Conservation (phyloP, 1,140 invertebrate genomes). For the Sinonovacula constricta region DNA sequence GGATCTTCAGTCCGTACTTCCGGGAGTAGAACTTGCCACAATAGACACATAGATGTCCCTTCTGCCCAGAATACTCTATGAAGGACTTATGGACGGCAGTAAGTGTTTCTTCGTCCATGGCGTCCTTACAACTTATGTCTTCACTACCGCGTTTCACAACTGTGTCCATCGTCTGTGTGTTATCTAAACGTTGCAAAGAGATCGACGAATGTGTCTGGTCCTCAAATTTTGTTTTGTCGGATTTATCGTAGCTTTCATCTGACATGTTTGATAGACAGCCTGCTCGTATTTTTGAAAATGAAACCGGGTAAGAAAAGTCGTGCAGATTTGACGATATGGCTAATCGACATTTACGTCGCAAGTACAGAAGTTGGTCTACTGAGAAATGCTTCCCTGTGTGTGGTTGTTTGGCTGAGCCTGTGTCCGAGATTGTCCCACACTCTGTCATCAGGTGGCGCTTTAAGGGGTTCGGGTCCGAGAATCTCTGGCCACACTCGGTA, state of each 20-base stretch:
- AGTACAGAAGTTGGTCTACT: not conserved
- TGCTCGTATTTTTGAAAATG: not conserved
- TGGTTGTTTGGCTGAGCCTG: not conserved
- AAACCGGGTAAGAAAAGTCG: not conserved
- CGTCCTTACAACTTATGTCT: no score
- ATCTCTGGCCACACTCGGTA: constrained; percentile 85
- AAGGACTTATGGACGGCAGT: constrained; percentile 70
- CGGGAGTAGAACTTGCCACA: constrained; percentile 96
- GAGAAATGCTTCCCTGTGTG: no score
- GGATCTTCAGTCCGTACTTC: constrained; percentile 96
- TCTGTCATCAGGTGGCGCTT: constrained; percentile 88
- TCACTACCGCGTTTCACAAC: no score
- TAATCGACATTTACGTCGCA: no score
- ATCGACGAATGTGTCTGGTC: no score
- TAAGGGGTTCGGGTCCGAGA: constrained; percentile 91
- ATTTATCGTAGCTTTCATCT: no score
- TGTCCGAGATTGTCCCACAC: not conserved
- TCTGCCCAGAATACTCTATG: constrained; percentile 66
- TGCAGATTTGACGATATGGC: not conserved
- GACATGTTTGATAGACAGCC: no score
- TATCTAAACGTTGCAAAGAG: no score
- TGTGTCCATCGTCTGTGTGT: no score
- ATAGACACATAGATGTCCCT: constrained; percentile 74
- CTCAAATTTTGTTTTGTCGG: no score
- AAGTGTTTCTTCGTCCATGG: constrained; percentile 69